Evolutionary conservation across 2,113 vertebrate species (phyloP).

Genomic region (Climacteris rufus): DNA sequence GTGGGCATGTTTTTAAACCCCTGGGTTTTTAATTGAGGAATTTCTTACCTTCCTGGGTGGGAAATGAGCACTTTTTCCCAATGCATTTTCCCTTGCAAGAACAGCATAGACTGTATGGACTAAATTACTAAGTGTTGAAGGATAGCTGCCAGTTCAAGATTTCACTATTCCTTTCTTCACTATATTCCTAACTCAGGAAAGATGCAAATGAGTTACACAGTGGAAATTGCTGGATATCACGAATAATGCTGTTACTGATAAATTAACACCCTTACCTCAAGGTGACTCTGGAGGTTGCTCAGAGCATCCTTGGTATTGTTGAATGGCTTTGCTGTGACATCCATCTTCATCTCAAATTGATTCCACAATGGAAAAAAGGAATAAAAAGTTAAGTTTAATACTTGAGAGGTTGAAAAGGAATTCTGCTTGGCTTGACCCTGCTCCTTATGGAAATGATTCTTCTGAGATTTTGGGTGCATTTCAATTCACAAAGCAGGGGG

Average conservation of each 20-base stretch:
- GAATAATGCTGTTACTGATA: constrained; percentile 31
- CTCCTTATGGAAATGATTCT: neutral
- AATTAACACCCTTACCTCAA: constrained; percentile 48
- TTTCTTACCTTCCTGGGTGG: neutral
- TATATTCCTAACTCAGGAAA: neutral
- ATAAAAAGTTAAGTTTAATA: neutral
- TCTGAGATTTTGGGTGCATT: neutral
- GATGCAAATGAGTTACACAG: neutral
- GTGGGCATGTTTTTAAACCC: neutral
- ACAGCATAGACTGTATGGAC: neutral
- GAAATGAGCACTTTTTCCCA: neutral
- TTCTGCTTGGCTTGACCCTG: neutral
- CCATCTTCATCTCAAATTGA: neutral
- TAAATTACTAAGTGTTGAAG: neutral
- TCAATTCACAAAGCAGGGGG: rapidly evolving
- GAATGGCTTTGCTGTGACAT: constrained; percentile 21
- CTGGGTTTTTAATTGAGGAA: neutral
- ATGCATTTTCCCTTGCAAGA: neutral
- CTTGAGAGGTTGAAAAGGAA: neutral
- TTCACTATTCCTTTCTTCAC: neutral
- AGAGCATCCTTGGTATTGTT: constrained; percentile 10
- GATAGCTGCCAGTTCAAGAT: neutral
- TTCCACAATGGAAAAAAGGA: neutral
- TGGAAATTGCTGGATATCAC: neutral
- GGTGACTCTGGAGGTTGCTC: constrained; percentile 45